These are phyloP conservation scores for Leptodactylus fuscus DNA, from an alignment of 2,113 vertebrate genomes.

Conservation along the genomic window DNA sequence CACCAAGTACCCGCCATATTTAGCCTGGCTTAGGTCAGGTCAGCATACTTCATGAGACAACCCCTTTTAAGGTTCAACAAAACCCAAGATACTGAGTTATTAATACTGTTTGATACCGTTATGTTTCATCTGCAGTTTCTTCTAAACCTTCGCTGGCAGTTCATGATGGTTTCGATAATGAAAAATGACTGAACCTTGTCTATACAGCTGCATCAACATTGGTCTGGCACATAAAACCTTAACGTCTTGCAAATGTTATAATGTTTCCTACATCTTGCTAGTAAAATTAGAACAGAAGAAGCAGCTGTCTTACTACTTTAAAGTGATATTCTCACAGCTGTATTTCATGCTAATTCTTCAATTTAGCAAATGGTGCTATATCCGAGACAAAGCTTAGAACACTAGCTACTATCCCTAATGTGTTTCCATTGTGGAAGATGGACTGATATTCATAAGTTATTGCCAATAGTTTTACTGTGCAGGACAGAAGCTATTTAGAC, in stretches of 20 bases:
- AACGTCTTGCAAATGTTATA: conserved; percentile 16
- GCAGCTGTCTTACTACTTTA: conserved; percentile 11
- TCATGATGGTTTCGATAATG: neutral
- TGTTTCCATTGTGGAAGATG: neutral
- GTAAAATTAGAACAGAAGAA: conserved; percentile 2
- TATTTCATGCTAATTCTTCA: neutral
- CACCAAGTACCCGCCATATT: too few species aligned
- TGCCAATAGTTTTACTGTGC: conserved; percentile 1
- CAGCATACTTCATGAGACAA: too few species aligned
- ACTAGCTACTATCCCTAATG: neutral
- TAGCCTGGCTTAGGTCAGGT: too few species aligned
- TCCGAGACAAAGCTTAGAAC: neutral
- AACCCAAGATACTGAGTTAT: too few species aligned
- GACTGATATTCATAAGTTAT: neutral
- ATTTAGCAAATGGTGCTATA: neutral
- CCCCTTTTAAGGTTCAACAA: too few species aligned
- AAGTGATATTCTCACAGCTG: conserved; percentile 38
- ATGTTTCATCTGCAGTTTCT: neutral
- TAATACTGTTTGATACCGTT: neutral
- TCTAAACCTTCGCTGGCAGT: neutral
- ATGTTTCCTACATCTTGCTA: neutral
- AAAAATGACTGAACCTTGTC: neutral
- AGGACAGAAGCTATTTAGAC: conserved; percentile 11
- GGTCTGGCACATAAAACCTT: neutral
- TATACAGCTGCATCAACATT: conserved; percentile 4